A percentile compares a stretch with the other conserved stretches of the same genome.
These are phyloP conservation scores for Heliconius himera DNA, from an alignment of 1,140 invertebrate species.

Conservation along the genomic window DNA sequence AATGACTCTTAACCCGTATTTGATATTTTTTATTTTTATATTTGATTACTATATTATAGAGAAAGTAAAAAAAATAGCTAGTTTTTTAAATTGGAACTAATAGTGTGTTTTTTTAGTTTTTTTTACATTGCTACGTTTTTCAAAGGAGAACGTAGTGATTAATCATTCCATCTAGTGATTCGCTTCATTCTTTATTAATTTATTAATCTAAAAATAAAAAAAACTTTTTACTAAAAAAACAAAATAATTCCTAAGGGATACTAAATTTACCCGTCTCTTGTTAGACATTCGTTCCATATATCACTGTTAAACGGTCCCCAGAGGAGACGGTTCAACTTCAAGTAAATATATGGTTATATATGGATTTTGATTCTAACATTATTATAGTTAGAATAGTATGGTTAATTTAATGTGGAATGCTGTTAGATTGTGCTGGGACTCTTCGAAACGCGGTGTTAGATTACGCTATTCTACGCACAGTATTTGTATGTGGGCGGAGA, in stretches of 20 bases:
- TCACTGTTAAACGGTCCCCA: conserved; percentile 1
- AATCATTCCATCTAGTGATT: too few species aligned
- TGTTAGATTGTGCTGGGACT: neutral
- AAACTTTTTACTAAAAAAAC: neutral
- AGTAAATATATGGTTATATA: neutral
- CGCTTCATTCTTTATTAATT: neutral
- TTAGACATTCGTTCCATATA: conserved; percentile 2
- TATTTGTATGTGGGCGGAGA: too few species aligned
- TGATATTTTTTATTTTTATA: too few species aligned
- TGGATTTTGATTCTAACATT: neutral
- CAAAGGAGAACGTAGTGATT: too few species aligned
- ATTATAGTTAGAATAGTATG: neutral
- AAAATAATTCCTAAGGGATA: neutral
- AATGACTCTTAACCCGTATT: too few species aligned
- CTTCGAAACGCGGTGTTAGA: too few species aligned
- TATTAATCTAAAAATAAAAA: neutral
- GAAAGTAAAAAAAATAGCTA: too few species aligned
- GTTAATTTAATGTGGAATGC: neutral
- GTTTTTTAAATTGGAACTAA: too few species aligned
- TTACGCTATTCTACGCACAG: too few species aligned
- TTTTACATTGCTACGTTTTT: too few species aligned
- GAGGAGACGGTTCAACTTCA: neutral
- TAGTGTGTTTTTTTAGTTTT: too few species aligned
- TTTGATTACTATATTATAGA: too few species aligned
- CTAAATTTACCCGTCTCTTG: neutral